Conservation (phyloP, 2,888 invertebrate species). For the Melinaea menophilus region DNA sequence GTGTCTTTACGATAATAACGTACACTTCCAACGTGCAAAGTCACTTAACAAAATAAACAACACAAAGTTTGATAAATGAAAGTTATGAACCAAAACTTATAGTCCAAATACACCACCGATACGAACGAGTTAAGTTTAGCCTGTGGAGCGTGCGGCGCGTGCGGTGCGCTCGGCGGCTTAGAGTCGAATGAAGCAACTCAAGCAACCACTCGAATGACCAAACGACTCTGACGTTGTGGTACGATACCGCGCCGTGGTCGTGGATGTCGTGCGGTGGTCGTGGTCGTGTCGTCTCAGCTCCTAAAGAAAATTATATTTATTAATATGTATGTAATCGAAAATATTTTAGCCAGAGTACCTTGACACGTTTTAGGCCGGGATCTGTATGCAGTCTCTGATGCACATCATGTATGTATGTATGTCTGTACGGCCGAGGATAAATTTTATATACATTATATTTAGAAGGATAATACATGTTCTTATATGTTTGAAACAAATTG, state of each 20-base stretch:
- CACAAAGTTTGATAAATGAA: slow-evolving; percentile 63
- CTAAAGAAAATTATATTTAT: slow-evolving; percentile 54
- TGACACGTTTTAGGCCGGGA: slow-evolving; percentile 1
- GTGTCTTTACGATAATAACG: slow-evolving; percentile 64
- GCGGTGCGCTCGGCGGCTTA: slow-evolving; percentile 51
- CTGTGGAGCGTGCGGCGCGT: slow-evolving; percentile 51
- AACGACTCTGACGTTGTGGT: too few relatives aligned
- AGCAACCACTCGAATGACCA: slow-evolving; percentile 18
- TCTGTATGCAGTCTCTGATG: too few relatives aligned
- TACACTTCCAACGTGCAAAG: slow-evolving; percentile 66
- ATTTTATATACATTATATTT: too few relatives aligned
- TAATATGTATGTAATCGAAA: slow-evolving; percentile 61
- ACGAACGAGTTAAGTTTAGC: slow-evolving; percentile 66
- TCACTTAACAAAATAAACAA: slow-evolving; percentile 70
- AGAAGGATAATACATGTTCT: too few relatives aligned
- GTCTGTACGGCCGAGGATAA: too few relatives aligned
- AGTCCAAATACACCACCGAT: slow-evolving; percentile 57
- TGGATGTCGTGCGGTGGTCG: slow-evolving; percentile 23
- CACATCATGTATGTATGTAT: too few relatives aligned
- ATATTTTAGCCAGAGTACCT: slow-evolving; percentile 43
- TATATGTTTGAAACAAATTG: too few relatives aligned
- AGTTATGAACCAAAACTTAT: slow-evolving; percentile 48
- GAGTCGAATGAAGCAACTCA: slow-evolving; percentile 54
- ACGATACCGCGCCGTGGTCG: slow-evolving; percentile 21
- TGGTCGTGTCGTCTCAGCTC: slow-evolving; percentile 41